phyloP scores from a whole-genome alignment of 2,888 invertebrate species.

The Monochamus alternatus region DNA sequence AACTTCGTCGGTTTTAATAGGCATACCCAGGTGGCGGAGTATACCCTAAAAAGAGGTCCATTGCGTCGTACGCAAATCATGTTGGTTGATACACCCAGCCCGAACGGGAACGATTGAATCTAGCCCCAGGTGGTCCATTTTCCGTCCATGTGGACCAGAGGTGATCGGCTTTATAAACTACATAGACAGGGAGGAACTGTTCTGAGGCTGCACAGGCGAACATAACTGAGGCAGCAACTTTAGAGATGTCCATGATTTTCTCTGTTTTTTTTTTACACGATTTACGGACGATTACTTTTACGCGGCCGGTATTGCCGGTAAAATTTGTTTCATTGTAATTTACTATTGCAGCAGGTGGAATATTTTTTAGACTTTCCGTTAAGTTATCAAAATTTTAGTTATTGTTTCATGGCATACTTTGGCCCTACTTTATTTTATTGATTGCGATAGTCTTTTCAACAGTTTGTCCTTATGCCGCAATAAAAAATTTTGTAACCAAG shows the following conservation, averaged over 20 bases:
- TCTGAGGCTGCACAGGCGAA: constrained; percentile 23
- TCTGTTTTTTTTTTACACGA: constrained; percentile 57
- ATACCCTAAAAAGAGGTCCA: too few relatives aligned
- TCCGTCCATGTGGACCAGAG: constrained; percentile 22
- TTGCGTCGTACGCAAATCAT: too few relatives aligned
- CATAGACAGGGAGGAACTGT: constrained; percentile 19
- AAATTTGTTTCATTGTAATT: constrained; percentile 67
- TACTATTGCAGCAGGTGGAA: constrained; percentile 50
- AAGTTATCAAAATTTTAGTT: constrained; percentile 36
- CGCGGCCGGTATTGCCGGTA: constrained; percentile 61
- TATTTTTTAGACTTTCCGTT: constrained; percentile 11
- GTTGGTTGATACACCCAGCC: too few relatives aligned
- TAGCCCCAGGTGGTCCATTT: background rate
- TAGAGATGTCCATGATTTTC: constrained; percentile 27
- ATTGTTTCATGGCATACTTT: constrained; percentile 7
- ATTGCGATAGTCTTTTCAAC: background rate
- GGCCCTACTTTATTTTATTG: constrained; percentile 18
- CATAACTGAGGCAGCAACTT: constrained; percentile 32
- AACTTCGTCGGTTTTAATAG: too few relatives aligned
- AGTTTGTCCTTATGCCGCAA: constrained; percentile 1
- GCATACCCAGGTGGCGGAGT: too few relatives aligned
- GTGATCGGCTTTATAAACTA: constrained; percentile 22
- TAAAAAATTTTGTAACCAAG: constrained; percentile 20
- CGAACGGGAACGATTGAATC: constrained; percentile 20
- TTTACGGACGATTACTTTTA: constrained; percentile 51